Evolutionary conservation across 1,140 invertebrate genomes (phyloP), one percentile per base, ranked within the genome.

Genomic region (Bathynomus jamesi): DNA sequence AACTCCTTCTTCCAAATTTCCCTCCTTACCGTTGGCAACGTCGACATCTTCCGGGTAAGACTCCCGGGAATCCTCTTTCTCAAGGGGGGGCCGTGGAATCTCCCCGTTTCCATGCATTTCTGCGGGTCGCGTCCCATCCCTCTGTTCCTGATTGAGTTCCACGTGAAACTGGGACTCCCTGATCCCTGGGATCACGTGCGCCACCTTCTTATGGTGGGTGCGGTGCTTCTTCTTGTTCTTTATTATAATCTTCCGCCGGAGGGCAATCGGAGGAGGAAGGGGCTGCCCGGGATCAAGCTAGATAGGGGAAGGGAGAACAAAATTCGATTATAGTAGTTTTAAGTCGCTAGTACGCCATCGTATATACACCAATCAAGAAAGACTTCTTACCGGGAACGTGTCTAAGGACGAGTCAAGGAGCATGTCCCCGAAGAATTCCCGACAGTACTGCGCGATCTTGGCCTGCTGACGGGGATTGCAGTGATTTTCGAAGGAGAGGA

Each of bases 141-240:
- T 73, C 73, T 40, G 76, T 53, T 73, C 75, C 8, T 68, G 64
- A 30, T 75, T 71, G 10, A 73, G 73, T 8, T 72, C 73, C 8
- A 74, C 73, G 32, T 75, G 70, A 61, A 77, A 75, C 62, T 75
- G 73, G 0, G 76, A 65, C 31, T 78, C 70, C 11, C 71, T 70
- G n/a, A 67, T 65, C 13, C 29, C 28, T 4, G 46, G 29, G 17
- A 46, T 68, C 69, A n/a, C 77, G 78, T 72, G 81, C 82, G 71
- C 81, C 79, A 30, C 81, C 80, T 53, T 62, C 71, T 46, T 78
- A 53, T 81, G 81, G 81, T 93, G 90, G 74, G 92, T 91, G 79
- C 91, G 89, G 81, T 96, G 93, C 81, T 96, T 96, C 84, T 98
- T 98, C 83, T 98, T 99, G 81, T 98, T 98, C 83, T 98, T 99